A percentile compares a stretch with the other conserved stretches of the same genome.
phyloP scores from a whole-genome alignment of 2,888 invertebrate genomes.

The Allacma fusca region DNA sequence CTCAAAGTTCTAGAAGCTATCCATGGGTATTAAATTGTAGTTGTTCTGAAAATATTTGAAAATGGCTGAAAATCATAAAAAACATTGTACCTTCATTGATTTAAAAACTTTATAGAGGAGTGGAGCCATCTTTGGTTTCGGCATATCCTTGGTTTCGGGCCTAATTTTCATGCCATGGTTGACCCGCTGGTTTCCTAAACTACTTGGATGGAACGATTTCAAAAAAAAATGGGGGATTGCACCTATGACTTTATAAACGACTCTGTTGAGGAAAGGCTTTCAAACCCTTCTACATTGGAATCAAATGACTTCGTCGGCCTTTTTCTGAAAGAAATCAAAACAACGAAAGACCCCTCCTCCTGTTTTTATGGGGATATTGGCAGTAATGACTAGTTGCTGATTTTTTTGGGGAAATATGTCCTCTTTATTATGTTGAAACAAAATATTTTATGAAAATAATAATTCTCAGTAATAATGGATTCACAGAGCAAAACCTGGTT shows the following conservation, averaged over 20 bases:
- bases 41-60: no score
- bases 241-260: neutral
- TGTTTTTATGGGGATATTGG: conserved; percentile 42
- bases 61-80: no score
- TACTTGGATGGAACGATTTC: neutral
- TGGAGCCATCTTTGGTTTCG: no score
- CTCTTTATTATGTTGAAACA: neutral
- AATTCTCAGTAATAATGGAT: no score
- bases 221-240: neutral
- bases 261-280: neutral
- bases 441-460: neutral
- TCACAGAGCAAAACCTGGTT: conserved; percentile 7
- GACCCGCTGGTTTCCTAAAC: neutral
- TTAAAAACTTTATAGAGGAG: no score
- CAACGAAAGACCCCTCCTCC: conserved; percentile 42
- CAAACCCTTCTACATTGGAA: neutral
- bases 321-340: conserved; percentile 45
- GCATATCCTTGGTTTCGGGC: no score
- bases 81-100: no score
- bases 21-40: conserved; percentile 44
- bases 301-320: conserved; percentile 44
- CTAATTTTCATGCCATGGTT: neutral
- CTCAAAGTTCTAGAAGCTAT: conserved; percentile 32
- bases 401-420: no score
- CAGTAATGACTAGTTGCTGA: conserved; percentile 7